Base-by-base conservation (phyloP, 2,113 vertebrate genomes). In the Corapipo altera region DNA sequence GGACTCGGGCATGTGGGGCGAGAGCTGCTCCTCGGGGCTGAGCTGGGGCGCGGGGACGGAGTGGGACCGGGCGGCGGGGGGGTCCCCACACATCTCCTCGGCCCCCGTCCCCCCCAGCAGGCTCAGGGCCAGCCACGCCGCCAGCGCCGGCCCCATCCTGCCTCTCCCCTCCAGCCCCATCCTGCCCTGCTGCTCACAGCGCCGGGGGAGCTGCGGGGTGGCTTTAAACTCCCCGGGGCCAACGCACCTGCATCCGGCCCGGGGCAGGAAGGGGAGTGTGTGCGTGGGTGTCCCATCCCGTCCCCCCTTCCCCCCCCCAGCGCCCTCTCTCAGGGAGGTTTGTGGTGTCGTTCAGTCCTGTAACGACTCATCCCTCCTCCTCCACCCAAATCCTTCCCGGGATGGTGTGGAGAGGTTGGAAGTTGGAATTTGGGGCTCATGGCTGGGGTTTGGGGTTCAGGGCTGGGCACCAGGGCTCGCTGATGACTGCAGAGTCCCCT, bases 21-120 rank as follows among this genome's bases (percentile, higher is more conserved):
- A 98, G 58, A 97, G 95, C 77, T 49, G 94, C 74, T 98, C 98
- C 82, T 98, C 97, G 3, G 97, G 88, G 22, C 97, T 97, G 73
- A 98, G 88, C 44, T 65, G 74, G 32, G 97, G 97, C 0, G 97
- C 66, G 8, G 95, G 0, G 54, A 76, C 5, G 48, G 96, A 95
- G 74, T 8, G 54, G 74, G 44, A 2, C 1, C 5, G 8, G 33
- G 52, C 0, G 0, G 19, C 13, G 6, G 77, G 57, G 35, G 57
- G 73, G 4, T 1, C 61, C 64, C 84, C 52, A 4, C 96, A 96
- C 26, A 0, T 3, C 1, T 27, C 87, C 76, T 37, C 17, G 0
- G 80, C 51, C 55, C 32, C 77, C 0, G 4, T 7, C 6, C 55
- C 70, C 4, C 6, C 30, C 64, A 86, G 87, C 59, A 96, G 84